Conservation (phyloP, 2,113 vertebrate species). For the Zeus faber region DNA sequence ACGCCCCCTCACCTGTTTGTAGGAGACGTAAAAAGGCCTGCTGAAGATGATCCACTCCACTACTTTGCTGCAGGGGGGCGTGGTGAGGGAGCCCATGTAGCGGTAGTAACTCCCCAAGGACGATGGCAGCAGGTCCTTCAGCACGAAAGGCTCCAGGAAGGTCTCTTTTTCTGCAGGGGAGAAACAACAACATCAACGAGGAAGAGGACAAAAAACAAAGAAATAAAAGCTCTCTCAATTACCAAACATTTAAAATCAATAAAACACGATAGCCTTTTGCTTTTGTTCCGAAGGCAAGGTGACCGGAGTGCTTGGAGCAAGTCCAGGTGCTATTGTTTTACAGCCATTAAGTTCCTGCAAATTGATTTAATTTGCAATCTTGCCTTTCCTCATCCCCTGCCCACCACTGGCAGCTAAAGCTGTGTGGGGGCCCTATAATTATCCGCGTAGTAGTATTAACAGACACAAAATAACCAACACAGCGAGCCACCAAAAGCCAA, state of each 20-base stretch:
- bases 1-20: constrained; percentile 82
- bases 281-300: constrained; percentile 10
- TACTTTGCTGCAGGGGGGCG: constrained; percentile 92
- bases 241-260: constrained; percentile 24
- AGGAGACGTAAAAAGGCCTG: constrained; percentile 88
- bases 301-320: constrained; percentile 4
- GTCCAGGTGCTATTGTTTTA: constrained; percentile 22
- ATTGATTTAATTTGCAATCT: constrained; percentile 41
- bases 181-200: too few species aligned
- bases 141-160: constrained; percentile 92
- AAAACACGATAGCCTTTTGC: constrained; percentile 12
- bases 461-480: constrained; percentile 13
- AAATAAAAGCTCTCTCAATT: neutral
- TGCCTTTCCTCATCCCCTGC: constrained; percentile 12
- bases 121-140: constrained; percentile 87
- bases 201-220: constrained; percentile 4
- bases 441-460: constrained; percentile 6
- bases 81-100: constrained; percentile 92
- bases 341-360: constrained; percentile 19
- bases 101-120: constrained; percentile 91
- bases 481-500: too few species aligned
- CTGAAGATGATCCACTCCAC: constrained; percentile 96
- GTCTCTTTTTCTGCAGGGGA: constrained; percentile 90
- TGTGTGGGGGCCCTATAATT: constrained; percentile 30
- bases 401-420: constrained; percentile 26